Conservation (phyloP, 2,888 invertebrate genomes). For the Aphidius colemani region DNA sequence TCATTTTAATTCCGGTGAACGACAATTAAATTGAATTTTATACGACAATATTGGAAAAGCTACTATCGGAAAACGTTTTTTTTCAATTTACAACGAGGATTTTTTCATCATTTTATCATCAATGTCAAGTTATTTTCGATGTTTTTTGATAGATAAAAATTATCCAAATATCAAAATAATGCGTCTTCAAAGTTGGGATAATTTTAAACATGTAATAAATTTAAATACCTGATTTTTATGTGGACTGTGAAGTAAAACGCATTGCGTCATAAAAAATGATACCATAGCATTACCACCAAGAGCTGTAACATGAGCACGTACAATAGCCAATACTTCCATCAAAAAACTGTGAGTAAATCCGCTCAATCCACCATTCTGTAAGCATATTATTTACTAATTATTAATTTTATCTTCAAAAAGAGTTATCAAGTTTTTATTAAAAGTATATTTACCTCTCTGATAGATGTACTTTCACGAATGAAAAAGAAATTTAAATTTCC, state of each 20-base stretch:
- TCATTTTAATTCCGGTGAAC: no score
- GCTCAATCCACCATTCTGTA: constrained; percentile 84
- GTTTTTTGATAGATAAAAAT: no score
- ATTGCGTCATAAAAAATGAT: constrained; percentile 90
- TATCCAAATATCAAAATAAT: no score
- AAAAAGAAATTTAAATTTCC: constrained; percentile 94
- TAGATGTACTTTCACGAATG: constrained; percentile 91
- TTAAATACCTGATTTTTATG: constrained; percentile 91
- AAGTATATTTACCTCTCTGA: constrained; percentile 70
- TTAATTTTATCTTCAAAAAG: constrained; percentile 3
- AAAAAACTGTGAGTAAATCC: constrained; percentile 94
- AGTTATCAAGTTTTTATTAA: constrained; percentile 5
- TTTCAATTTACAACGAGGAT: no score
- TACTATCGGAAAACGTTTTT: no score
- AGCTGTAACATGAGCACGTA: constrained; percentile 89
- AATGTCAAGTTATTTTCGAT: no score
- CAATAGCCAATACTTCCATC: constrained; percentile 90
- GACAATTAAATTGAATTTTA: no score
- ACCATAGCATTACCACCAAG: constrained; percentile 95
- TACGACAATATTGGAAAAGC: no score
- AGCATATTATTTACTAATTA: constrained; percentile 26
- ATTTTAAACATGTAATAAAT: background rate
- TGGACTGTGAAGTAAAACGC: constrained; percentile 87
- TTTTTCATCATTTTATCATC: no score
- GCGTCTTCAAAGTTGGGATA: no score